Conservation (phyloP, 1,140 invertebrate species). For the Cylas formicarius region DNA sequence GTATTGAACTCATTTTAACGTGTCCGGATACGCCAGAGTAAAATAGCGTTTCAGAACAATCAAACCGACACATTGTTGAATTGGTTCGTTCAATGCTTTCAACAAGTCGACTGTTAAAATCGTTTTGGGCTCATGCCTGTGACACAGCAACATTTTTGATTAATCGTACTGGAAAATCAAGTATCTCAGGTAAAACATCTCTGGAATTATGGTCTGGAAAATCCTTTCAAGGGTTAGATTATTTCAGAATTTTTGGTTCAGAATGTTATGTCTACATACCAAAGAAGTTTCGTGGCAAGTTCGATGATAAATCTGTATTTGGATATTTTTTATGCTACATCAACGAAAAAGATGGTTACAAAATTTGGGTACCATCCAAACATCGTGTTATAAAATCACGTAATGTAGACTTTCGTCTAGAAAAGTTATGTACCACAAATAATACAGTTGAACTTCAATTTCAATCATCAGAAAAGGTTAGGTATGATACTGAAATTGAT, state of each 20-base stretch:
- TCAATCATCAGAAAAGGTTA: no score
- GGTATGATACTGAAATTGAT: no score
- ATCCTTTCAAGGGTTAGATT: slow-evolving; percentile 7
- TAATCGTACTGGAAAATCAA: slow-evolving; percentile 34
- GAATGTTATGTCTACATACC: slow-evolving; percentile 29
- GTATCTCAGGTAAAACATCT: slow-evolving; percentile 28
- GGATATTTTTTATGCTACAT: no score
- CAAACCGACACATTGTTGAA: slow-evolving; percentile 28
- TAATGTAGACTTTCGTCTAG: no score
- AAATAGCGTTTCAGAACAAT: slow-evolving; percentile 40
- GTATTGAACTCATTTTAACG: slow-evolving; percentile 27
- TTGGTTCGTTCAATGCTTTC: slow-evolving; percentile 19
- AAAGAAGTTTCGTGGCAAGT: slow-evolving; percentile 26
- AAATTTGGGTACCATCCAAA: no score
- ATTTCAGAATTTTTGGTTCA: slow-evolving; percentile 24
- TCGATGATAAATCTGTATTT: slow-evolving; percentile 29
- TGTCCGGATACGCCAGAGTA: slow-evolving; percentile 40
- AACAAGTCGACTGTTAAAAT: slow-evolving; percentile 8
- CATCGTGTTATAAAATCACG: no score
- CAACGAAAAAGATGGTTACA: no score
- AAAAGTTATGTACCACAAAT: no score
- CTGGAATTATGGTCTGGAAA: slow-evolving; percentile 33
- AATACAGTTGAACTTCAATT: no score
- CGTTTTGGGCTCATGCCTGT: slow-evolving; percentile 12
- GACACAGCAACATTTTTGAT: slow-evolving; percentile 33